These are phyloP conservation scores for Zoanthus solanderi DNA, from an alignment of 92 coral and sea anemone genomes.

Conservation along the genomic window DNA sequence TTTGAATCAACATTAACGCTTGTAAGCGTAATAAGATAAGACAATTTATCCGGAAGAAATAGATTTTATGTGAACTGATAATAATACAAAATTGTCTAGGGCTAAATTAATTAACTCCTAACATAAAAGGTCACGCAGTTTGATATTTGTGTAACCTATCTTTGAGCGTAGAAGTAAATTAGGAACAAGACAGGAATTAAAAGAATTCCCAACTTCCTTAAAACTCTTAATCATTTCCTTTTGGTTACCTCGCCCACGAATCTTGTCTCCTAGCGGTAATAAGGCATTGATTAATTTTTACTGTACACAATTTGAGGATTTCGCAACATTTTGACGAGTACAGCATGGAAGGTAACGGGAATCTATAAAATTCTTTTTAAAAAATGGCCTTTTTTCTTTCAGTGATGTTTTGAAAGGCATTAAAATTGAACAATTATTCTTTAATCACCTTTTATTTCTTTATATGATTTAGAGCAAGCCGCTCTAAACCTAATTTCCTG, in stretches of 20 bases:
- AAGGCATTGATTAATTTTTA: slow-evolving; percentile 28
- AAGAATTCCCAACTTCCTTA: slow-evolving; percentile 42
- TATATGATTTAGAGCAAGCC: not conserved
- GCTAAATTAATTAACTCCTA: slow-evolving; percentile 27
- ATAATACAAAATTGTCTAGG: slow-evolving; percentile 15
- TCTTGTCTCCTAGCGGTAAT: not conserved
- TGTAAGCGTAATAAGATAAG: slow-evolving; percentile 29
- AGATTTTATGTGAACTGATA: not conserved
- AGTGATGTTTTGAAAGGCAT: not conserved
- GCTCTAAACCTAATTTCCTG: slow-evolving; percentile 31
- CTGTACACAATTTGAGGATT: not conserved
- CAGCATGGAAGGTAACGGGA: not conserved
- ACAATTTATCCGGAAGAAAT: slow-evolving; percentile 41
- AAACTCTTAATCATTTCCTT: slow-evolving; percentile 43
- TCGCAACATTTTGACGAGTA: slow-evolving; percentile 4
- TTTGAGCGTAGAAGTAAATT: not conserved
- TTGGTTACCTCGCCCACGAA: slow-evolving; percentile 41
- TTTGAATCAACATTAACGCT: not conserved
- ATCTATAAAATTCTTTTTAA: not conserved
- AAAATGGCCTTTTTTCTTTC: not conserved
- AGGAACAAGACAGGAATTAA: slow-evolving; percentile 33
- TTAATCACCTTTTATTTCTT: not conserved
- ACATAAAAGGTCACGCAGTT: slow-evolving; percentile 26
- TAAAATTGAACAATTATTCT: not conserved
- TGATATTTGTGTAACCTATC: slow-evolving; percentile 5